Evolutionary conservation across 2,113 vertebrate species (phyloP), one percentile per base, ranked within the genome.

Genomic region (Papio anubis): DNA sequence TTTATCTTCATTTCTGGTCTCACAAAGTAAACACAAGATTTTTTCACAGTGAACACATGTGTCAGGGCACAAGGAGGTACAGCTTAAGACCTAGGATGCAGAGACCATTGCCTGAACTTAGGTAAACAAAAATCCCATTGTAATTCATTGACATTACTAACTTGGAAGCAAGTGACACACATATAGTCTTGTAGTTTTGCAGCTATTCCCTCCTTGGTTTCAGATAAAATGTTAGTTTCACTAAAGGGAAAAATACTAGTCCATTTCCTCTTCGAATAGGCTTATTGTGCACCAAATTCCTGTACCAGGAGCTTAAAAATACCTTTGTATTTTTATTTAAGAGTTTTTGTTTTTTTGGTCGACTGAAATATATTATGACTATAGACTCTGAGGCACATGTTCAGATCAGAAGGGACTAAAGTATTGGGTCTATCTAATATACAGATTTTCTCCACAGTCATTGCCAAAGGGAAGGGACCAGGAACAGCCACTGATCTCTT

Each of bases 1-100:
- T 98, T 98, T 97, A 96, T 96, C 95, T 97, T 87, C 30, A 52
- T 90, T 98, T 98, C 97, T 90, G 89, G 68, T 98, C 43, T 98
- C 92, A 97, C 84, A 98, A 93, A 98, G 76, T 98, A 97, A 94
- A 97, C 25, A 96, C 35, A 50, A 90, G 38, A 35, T 96, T 97
- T 88, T 97, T 98, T 96, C 94, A 64, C 95, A 92, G 70, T 90
- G 85, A 97, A 93, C 72, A 81, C 14, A 79, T 82, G n/a, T 0
- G 9, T 97, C 66, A 94, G 92, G 61, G n/a, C 79, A 96, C 95
- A 97, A 94, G 93, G 75, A 90, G 32, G 2, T 93, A 66, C 7
- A 66, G 93, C 70, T 90, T 97, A 57, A 88, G 89, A 91, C 43
- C 66, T 21, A 7, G 66, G 79, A 89, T 76, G 8, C 57, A 57